phyloP scores from a whole-genome alignment of 1,140 invertebrate genomes.

The Pseudachorutes palmiensis region DNA sequence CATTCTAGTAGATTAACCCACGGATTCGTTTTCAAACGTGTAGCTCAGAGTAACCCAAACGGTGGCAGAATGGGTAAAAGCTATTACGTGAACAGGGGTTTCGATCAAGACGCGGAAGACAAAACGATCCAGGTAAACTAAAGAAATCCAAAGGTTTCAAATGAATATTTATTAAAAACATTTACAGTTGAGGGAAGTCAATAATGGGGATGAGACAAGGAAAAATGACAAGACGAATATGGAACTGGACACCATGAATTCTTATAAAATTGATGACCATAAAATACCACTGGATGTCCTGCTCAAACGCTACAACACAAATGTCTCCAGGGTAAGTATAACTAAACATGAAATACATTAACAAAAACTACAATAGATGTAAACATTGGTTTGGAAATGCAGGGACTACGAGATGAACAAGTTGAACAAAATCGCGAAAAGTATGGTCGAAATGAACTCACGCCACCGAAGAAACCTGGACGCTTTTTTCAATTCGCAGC shows the following conservation, averaged over 20 bases:
- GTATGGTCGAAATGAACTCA: constrained; percentile 33
- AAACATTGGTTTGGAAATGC: not conserved
- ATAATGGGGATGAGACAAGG: not conserved
- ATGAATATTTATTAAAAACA: not conserved
- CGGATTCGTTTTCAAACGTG: no score
- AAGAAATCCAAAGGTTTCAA: not conserved
- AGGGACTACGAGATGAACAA: constrained; percentile 26
- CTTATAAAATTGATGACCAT: constrained; percentile 12
- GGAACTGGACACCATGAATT: not conserved
- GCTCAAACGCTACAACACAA: not conserved
- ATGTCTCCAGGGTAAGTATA: not conserved
- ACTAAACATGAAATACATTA: not conserved
- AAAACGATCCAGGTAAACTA: not conserved
- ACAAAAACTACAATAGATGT: not conserved
- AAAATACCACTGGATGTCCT: not conserved
- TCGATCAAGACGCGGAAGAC: not conserved
- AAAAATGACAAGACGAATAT: not conserved
- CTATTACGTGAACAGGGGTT: constrained; percentile 2
- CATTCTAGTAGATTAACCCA: no score
- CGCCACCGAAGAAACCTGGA: constrained; percentile 28
- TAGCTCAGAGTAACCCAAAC: no score
- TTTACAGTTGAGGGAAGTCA: not conserved
- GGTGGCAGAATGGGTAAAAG: no score
- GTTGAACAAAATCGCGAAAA: constrained; percentile 25
- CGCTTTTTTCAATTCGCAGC: constrained; percentile 20